Conservation (phyloP, 2,797 vertebrate species). For the Apogon talboti region DNA sequence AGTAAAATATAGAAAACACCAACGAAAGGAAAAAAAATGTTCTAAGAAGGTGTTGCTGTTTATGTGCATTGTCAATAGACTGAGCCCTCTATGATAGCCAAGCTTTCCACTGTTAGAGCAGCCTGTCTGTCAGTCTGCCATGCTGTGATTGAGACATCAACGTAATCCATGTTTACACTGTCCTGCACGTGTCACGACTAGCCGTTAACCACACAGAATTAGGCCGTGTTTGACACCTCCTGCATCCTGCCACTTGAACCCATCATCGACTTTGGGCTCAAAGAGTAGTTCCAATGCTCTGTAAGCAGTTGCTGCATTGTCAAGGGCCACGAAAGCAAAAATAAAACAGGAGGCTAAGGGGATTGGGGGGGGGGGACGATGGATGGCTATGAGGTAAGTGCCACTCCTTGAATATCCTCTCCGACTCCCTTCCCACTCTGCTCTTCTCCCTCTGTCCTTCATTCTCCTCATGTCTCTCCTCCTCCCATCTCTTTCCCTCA, state of each 20-base stretch:
- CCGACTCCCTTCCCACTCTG: conserved; percentile 68
- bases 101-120: conserved; percentile 57
- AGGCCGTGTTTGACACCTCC: conserved; percentile 79
- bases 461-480: conserved; percentile 80
- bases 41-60: too few species aligned
- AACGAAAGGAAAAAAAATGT: background rate
- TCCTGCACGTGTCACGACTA: conserved; percentile 78
- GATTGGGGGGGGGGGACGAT: conserved; percentile 45
- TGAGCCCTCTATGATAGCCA: background rate
- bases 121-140: conserved; percentile 80
- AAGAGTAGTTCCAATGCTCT: conserved; percentile 54
- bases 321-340: conserved; percentile 67
- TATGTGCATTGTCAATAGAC: background rate
- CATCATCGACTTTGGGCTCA: conserved; percentile 74
- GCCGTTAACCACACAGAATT: conserved; percentile 86
- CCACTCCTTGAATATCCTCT: conserved; percentile 79
- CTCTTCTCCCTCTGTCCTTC: conserved; percentile 69
- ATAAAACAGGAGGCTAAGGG: conserved; percentile 67
- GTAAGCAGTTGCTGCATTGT: conserved; percentile 63
- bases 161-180: conserved; percentile 87
- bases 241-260: conserved; percentile 80
- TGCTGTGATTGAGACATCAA: conserved; percentile 86
- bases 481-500: conserved; percentile 74
- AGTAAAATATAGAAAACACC: background rate
- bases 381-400: conserved; percentile 76